phyloP scores from a whole-genome alignment of 1,140 invertebrate species.

The Aphelinus certus region DNA sequence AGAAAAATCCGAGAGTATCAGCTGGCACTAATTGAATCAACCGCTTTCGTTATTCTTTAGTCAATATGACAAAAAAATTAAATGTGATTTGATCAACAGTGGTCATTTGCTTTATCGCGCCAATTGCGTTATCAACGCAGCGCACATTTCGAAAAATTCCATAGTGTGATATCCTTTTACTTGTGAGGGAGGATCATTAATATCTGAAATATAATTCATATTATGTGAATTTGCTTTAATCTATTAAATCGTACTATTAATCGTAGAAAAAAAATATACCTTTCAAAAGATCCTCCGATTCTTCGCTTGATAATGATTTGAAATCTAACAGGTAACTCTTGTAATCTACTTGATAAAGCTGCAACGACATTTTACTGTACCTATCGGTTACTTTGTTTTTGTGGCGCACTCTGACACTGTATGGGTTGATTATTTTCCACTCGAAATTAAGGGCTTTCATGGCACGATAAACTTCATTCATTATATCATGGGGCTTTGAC shows the following conservation, averaged over 20 bases:
- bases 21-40: constrained; percentile 24
- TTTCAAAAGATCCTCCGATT: constrained; percentile 71
- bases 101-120: constrained; percentile 75
- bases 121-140: constrained; percentile 95
- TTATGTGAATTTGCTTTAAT: background rate
- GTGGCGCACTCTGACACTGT: constrained; percentile 90
- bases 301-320: constrained; percentile 89
- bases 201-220: constrained; percentile 49
- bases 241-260: constrained; percentile 35
- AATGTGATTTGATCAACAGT: constrained; percentile 11
- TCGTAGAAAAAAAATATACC: constrained; percentile 52
- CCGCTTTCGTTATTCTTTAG: constrained; percentile 37
- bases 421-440: constrained; percentile 98
- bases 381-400: constrained; percentile 84
- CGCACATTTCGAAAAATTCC: constrained; percentile 99
- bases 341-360: constrained; percentile 98
- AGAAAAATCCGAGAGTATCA: constrained; percentile 30
- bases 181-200: constrained; percentile 63
- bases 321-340: constrained; percentile 98
- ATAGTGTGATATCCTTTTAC: constrained; percentile 89
- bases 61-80: constrained; percentile 33
- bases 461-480: constrained; percentile 99
- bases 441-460: constrained; percentile 98
- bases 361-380: constrained; percentile 96
- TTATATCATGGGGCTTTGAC: constrained; percentile 98